phyloP scores from a whole-genome alignment of 2,113 vertebrate genomes.

The Calyptomena viridis region DNA sequence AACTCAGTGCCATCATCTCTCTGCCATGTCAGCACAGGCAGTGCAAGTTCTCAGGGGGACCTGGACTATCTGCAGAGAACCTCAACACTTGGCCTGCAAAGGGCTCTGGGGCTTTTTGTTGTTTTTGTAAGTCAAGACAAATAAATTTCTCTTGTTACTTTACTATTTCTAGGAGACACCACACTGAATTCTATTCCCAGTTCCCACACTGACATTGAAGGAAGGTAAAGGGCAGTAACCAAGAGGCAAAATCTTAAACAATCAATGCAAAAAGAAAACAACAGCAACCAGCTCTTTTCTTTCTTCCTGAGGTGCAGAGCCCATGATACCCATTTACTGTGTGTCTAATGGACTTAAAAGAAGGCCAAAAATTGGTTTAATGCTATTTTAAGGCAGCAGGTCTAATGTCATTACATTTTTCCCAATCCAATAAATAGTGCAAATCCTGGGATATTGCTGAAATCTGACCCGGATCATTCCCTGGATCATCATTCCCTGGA shows the following conservation, averaged over 20 bases:
- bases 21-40: not conserved
- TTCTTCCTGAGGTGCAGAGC: not conserved
- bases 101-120: not conserved
- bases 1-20: not conserved
- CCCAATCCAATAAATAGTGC: not conserved
- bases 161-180: not conserved
- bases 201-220: not conserved
- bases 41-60: not conserved
- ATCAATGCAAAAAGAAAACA: not conserved
- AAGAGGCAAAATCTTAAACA: not conserved
- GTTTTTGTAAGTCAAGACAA: not conserved
- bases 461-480: not conserved
- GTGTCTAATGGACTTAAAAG: not conserved
- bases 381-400: conserved; percentile 32
- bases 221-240: not conserved
- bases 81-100: not conserved
- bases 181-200: not conserved
- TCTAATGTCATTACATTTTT: not conserved
- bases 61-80: not conserved
- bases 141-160: not conserved
- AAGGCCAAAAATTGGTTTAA: conserved; percentile 3
- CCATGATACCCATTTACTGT: not conserved
- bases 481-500: fast-evolving
- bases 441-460: not conserved
- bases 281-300: not conserved